Conservation (phyloP, 2,113 vertebrate species). For the Trematomus loennbergii region DNA sequence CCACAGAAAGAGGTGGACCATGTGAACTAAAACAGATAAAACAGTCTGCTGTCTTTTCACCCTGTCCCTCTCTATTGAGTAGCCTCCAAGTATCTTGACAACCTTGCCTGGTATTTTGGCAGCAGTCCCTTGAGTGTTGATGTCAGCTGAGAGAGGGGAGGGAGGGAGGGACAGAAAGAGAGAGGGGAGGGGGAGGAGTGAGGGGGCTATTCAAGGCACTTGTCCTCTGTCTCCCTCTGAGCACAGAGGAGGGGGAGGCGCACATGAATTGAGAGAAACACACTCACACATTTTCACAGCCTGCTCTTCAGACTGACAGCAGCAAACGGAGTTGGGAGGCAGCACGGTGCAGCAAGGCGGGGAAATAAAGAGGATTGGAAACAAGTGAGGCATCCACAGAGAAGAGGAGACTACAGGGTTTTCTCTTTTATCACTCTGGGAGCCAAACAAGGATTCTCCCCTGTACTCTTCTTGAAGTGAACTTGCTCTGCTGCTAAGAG, state of each 20-base stretch:
- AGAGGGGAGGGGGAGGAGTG: constrained; percentile 74
- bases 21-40: constrained; percentile 63
- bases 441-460: constrained; percentile 47
- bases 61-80: constrained; percentile 70
- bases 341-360: constrained; percentile 34
- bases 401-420: constrained; percentile 51
- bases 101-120: constrained; percentile 85
- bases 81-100: constrained; percentile 82
- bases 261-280: constrained; percentile 68
- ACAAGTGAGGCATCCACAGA: constrained; percentile 41
- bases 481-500: constrained; percentile 55
- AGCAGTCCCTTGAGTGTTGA: constrained; percentile 84
- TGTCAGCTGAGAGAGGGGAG: constrained; percentile 83
- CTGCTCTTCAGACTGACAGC: constrained; percentile 82
- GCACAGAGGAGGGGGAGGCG: constrained; percentile 72
- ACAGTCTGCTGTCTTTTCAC: constrained; percentile 56
- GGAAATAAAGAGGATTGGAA: constrained; percentile 39
- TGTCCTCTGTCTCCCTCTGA: constrained; percentile 84
- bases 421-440: constrained; percentile 23
- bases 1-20: constrained; percentile 26
- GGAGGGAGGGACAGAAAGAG: constrained; percentile 32
- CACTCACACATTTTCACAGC: constrained; percentile 75
- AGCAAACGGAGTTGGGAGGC: constrained; percentile 76
- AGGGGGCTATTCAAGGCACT: constrained; percentile 86
- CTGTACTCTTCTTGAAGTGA: constrained; percentile 46